These are phyloP conservation scores for Pharmacophagus antenor DNA, from an alignment of 2,888 invertebrate genomes.

Conservation along the genomic window DNA sequence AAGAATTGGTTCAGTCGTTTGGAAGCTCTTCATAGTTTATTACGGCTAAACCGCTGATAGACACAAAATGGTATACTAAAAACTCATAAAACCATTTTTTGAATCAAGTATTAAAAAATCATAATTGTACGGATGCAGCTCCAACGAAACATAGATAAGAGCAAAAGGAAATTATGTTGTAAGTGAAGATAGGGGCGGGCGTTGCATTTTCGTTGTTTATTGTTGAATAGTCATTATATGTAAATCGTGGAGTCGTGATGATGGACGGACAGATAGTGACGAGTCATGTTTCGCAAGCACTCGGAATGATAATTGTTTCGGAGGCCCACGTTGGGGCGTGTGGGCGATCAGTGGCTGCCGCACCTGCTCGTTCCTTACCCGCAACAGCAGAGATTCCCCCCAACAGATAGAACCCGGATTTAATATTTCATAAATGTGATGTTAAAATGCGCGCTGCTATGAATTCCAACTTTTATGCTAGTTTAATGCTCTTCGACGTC, in stretches of 20 bases:
- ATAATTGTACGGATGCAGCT: slow-evolving; percentile 27
- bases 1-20: no score
- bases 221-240: slow-evolving; percentile 79
- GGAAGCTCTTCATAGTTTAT: no score
- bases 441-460: slow-evolving; percentile 60
- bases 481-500: slow-evolving; percentile 33
- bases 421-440: slow-evolving; percentile 79
- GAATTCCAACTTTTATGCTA: slow-evolving; percentile 47
- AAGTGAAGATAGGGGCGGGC: slow-evolving; percentile 45
- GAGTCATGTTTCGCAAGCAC: slow-evolving; percentile 75
- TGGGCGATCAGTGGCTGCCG: slow-evolving; percentile 48
- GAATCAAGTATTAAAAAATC: no score
- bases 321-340: slow-evolving; percentile 52
- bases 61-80: no score
- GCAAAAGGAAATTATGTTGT: slow-evolving; percentile 52
- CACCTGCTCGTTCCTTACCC: slow-evolving; percentile 63
- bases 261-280: slow-evolving; percentile 75
- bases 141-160: slow-evolving; percentile 36
- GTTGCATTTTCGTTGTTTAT: slow-evolving; percentile 69
- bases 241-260: slow-evolving; percentile 78
- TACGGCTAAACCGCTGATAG: no score
- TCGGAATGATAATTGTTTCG: slow-evolving; percentile 74
- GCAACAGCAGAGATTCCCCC: slow-evolving; percentile 54
- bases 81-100: no score
- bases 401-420: slow-evolving; percentile 63